These are phyloP conservation scores for Aporophyla nigra DNA, from an alignment of 2,888 invertebrate species.

Conservation along the genomic window DNA sequence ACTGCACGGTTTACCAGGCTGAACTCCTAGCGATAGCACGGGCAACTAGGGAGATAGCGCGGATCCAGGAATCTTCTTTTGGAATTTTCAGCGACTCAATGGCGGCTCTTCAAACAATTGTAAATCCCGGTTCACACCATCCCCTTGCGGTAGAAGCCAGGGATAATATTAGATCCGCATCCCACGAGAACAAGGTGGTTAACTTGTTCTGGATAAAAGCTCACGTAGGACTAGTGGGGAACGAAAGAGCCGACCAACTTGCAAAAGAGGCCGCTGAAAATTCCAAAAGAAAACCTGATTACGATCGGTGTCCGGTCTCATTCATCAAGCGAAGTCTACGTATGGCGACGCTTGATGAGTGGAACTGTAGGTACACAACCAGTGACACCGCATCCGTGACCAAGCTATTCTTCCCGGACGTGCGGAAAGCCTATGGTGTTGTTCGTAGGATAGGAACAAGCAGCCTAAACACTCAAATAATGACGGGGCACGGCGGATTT, in stretches of 20 bases:
- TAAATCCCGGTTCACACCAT: not conserved
- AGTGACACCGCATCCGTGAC: not conserved
- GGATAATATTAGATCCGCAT: no score
- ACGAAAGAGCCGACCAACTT: no score
- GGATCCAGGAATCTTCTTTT: not conserved
- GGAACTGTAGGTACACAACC: not conserved
- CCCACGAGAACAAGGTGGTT: no score
- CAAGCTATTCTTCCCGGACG: not conserved
- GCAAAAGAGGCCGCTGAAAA: no score
- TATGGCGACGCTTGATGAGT: not conserved
- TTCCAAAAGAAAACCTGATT: not conserved
- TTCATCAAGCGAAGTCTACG: not conserved
- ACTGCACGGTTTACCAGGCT: conserved; percentile 12
- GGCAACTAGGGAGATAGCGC: not conserved
- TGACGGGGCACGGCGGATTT: no score
- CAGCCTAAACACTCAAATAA: no score
- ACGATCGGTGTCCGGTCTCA: not conserved
- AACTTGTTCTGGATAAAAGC: no score
- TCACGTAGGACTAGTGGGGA: no score
- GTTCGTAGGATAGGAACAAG: no score
- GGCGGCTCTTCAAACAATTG: not conserved
- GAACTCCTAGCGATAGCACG: conserved; percentile 1
- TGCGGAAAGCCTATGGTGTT: no score
- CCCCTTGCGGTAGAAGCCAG: not conserved
- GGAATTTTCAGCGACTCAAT: not conserved